phyloP scores from a whole-genome alignment of 2,797 vertebrate species.

The Sus cebifrons region DNA sequence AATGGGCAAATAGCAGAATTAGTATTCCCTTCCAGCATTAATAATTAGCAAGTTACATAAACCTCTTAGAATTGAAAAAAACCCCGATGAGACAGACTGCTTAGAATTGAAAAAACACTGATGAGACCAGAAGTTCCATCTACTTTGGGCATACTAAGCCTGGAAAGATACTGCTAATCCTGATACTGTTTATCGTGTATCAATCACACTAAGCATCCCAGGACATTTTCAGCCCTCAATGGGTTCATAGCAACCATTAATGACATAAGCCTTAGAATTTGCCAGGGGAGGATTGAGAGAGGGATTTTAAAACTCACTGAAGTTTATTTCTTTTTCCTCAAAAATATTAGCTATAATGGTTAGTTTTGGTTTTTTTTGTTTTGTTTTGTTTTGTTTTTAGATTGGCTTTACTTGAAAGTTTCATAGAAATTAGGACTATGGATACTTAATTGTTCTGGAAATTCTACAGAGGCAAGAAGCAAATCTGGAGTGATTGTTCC shows the following conservation, averaged over 20 bases:
- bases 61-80: not conserved
- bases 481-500: not conserved
- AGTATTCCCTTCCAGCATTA: not conserved
- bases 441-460: not conserved
- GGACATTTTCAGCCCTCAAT: not conserved
- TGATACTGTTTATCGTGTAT: not conserved
- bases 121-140: not conserved
- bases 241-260: not conserved
- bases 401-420: not conserved
- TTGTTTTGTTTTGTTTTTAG: not conserved
- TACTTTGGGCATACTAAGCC: not conserved
- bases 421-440: not conserved
- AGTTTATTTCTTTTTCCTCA: not conserved
- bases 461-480: not conserved
- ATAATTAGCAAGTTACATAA: conserved; percentile 1
- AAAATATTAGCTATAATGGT: not conserved
- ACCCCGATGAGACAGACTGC: not conserved
- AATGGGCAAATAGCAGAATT: not conserved
- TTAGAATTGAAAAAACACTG: not conserved
- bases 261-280: not conserved
- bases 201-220: not conserved
- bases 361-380: too few species aligned
- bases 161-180: not conserved
- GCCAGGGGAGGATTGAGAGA: not conserved
- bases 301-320: not conserved